phyloP scores from a whole-genome alignment of 1,140 invertebrate genomes.

The Daktulosphaira vitifoliae region DNA sequence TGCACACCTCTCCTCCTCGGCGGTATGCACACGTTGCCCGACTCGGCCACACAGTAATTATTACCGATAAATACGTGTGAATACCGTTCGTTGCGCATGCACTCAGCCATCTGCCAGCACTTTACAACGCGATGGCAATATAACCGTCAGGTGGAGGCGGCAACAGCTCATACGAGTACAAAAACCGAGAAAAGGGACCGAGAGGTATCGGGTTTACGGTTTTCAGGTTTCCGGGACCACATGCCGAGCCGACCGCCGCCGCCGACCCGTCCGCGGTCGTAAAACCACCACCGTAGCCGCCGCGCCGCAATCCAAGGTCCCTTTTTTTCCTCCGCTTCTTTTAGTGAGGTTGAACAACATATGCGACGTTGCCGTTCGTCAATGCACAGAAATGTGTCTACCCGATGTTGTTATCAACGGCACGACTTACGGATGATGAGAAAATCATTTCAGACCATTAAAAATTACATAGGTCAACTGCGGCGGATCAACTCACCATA shows the following conservation, averaged over 20 bases:
- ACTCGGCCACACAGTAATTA: constrained; percentile 20
- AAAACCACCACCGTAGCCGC: background rate
- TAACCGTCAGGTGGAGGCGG: constrained; percentile 23
- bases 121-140: background rate
- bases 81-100: background rate
- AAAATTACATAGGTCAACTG: no score
- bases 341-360: background rate
- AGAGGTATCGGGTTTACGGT: constrained; percentile 14
- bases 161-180: no score
- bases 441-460: no score
- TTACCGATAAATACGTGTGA: background rate
- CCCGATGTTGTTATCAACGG: no score
- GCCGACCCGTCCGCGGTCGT: constrained; percentile 13
- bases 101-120: constrained; percentile 2
- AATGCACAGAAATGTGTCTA: no score
- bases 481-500: no score
- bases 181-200: background rate
- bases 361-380: no score
- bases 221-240: constrained; percentile 27
- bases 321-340: constrained; percentile 13
- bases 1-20: no score
- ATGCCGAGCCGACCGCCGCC: constrained; percentile 3
- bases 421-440: no score
- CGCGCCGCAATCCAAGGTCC: background rate
- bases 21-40: no score